phyloP scores from a whole-genome alignment of 1,140 invertebrate species.

The Lerema accius region DNA sequence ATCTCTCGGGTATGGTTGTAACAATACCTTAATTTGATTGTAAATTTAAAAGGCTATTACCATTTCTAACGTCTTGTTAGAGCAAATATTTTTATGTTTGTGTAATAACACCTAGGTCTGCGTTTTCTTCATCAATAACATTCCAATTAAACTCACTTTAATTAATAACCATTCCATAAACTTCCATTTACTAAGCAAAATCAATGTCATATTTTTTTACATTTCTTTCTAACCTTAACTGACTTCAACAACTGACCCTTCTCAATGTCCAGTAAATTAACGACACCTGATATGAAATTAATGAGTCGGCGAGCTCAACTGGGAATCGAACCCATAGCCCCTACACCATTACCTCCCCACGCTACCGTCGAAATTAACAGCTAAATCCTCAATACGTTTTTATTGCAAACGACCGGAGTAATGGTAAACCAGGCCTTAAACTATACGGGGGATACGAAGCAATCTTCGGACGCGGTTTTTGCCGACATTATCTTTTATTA shows the following conservation, averaged over 20 bases:
- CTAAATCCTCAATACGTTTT: slow-evolving; percentile 54
- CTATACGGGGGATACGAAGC: slow-evolving; percentile 40
- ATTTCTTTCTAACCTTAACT: too few species aligned
- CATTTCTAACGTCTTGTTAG: too few species aligned
- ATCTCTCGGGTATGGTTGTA: too few species aligned
- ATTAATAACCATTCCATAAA: too few species aligned
- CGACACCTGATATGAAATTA: slow-evolving; percentile 32
- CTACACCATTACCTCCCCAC: slow-evolving; percentile 29
- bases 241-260: not conserved
- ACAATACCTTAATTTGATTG: too few species aligned
- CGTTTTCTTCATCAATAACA: too few species aligned
- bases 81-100: too few species aligned
- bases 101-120: too few species aligned
- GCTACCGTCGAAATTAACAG: slow-evolving; percentile 35
- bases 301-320: slow-evolving; percentile 19
- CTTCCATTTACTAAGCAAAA: too few species aligned
- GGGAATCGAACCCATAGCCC: slow-evolving; percentile 32
- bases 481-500: slow-evolving; percentile 69
- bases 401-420: slow-evolving; percentile 67
- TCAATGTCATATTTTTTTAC: too few species aligned
- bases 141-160: too few species aligned
- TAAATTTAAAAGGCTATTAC: too few species aligned
- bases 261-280: slow-evolving; percentile 21
- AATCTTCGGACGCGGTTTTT: slow-evolving; percentile 44
- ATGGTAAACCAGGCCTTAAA: slow-evolving; percentile 66